phyloP scores from a whole-genome alignment of 2,797 vertebrate species.

The Diglossa cyanea region DNA sequence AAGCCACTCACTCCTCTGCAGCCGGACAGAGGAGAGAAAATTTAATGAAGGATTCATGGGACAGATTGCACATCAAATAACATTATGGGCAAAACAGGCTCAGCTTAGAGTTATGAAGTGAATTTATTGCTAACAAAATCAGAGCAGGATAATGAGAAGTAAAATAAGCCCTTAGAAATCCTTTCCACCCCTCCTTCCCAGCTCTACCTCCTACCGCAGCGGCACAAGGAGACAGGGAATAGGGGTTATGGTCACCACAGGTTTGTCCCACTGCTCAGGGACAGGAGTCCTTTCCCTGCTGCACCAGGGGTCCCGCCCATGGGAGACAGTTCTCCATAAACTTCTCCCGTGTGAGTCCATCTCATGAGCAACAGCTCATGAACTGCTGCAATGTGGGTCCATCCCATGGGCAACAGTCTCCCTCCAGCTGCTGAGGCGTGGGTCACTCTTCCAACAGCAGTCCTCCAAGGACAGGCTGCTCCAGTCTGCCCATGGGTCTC shows the following conservation, averaged over 20 bases:
- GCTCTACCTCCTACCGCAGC: background rate
- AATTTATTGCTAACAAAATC: background rate
- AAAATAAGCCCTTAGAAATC: background rate
- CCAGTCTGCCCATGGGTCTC: background rate
- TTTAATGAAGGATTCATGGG: background rate
- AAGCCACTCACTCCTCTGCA: background rate
- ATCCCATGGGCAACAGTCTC: background rate
- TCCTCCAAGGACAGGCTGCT: background rate
- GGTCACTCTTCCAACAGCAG: background rate
- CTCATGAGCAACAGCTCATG: background rate
- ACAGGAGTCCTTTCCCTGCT: background rate
- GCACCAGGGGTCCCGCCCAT: background rate
- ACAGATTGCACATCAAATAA: background rate
- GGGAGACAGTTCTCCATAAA: background rate
- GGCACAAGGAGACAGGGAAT: background rate
- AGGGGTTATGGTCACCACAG: background rate
- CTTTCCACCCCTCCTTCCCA: background rate
- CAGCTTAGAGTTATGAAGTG: background rate
- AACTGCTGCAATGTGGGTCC: background rate
- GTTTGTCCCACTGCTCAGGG: background rate
- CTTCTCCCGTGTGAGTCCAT: too few relatives aligned
- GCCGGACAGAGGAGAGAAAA: background rate
- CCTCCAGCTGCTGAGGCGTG: accelerated
- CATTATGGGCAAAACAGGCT: background rate
- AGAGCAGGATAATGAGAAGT: background rate